phyloP scores from a whole-genome alignment of 2,113 vertebrate species.

The Epinephelus moara region DNA sequence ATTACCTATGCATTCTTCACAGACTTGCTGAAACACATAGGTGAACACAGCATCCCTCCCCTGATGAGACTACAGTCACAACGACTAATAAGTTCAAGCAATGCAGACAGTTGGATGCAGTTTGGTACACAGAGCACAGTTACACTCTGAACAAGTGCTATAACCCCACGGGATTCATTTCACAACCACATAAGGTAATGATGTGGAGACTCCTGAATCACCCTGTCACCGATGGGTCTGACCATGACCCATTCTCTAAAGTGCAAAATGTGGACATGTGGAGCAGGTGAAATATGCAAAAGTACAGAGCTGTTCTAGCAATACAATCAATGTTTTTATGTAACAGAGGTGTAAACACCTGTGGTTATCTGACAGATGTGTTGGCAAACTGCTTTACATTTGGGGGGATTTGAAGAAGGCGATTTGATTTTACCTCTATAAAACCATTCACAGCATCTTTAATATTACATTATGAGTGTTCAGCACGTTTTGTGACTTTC shows the following conservation, averaged over 20 bases:
- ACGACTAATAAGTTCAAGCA: neutral
- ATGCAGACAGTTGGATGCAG: too few species aligned
- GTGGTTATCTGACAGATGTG: constrained; percentile 35
- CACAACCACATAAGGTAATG: constrained; percentile 2
- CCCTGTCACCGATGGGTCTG: neutral
- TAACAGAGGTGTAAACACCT: constrained; percentile 29
- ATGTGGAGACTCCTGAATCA: neutral
- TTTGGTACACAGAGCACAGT: too few species aligned
- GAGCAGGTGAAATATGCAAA: constrained; percentile 22
- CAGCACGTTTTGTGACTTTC: neutral
- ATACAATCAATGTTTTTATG: constrained; percentile 39
- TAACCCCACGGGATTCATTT: neutral
- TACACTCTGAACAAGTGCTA: neutral
- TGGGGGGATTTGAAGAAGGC: neutral
- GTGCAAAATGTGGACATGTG: neutral
- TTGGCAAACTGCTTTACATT: neutral
- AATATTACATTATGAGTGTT: too few species aligned
- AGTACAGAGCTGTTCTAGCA: constrained; percentile 29
- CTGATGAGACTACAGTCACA: neutral
- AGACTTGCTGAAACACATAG: neutral
- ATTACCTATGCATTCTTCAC: neutral
- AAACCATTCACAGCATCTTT: constrained; percentile 1
- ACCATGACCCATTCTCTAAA: constrained; percentile 17
- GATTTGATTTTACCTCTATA: neutral
- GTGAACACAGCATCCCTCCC: neutral